These are phyloP conservation scores for Oncorhynchus keta DNA, from an alignment of 2,113 vertebrate species.

Conservation along the genomic window DNA sequence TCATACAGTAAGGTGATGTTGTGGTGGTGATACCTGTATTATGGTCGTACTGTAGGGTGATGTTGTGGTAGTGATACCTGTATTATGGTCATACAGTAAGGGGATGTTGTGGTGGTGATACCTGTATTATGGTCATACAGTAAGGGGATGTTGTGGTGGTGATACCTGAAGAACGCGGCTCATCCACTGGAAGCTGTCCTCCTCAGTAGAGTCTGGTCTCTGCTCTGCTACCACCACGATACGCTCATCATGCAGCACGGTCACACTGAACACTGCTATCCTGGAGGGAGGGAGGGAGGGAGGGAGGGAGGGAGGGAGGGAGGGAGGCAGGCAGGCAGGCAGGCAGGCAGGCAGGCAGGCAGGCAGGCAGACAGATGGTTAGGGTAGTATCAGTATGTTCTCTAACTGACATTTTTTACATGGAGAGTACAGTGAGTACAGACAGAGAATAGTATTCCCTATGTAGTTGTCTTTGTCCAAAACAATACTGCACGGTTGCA, in stretches of 20 bases:
- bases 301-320: too few species aligned
- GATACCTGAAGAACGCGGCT: conserved; percentile 95
- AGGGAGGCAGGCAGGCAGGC: too few species aligned
- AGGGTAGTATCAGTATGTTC: too few species aligned
- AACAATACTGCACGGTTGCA: not conserved
- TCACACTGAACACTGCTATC: conserved; percentile 98
- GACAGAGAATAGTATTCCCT: too few species aligned
- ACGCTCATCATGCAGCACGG: conserved; percentile 92
- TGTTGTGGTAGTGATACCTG: not conserved
- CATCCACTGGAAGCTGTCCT: conserved; percentile 99
- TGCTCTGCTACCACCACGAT: conserved; percentile 98
- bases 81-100: not conserved
- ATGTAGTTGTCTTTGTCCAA: too few species aligned
- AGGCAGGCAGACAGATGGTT: too few species aligned
- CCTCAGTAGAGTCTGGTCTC: conserved; percentile 95
- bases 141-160: not conserved
- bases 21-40: not conserved
- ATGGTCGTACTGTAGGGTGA: not conserved
- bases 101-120: not conserved
- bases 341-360: not conserved
- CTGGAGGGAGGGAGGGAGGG: conserved; percentile 57
- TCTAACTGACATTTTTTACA: too few species aligned
- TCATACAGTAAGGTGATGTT: too few species aligned
- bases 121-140: not conserved
- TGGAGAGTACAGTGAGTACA: too few species aligned